phyloP scores from a whole-genome alignment of 2,888 invertebrate genomes.

The Pristionchus maxplancki region DNA sequence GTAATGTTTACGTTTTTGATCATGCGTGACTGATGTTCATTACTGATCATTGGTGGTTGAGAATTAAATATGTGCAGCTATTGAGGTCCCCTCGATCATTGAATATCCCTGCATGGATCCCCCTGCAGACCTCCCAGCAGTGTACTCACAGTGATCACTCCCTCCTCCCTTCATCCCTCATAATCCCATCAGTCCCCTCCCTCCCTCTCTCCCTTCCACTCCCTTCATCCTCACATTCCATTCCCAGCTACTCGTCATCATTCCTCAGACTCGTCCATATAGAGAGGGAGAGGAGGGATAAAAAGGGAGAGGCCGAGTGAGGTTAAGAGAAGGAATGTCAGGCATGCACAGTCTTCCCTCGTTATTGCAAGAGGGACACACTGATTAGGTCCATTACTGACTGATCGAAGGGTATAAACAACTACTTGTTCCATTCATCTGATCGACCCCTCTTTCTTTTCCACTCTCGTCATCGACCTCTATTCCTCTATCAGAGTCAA shows the following conservation, averaged over 20 bases:
- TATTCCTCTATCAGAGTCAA: neutral
- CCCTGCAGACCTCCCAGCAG: neutral
- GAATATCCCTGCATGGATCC: neutral
- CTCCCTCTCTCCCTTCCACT: constrained; percentile 48
- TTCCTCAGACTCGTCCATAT: constrained; percentile 35
- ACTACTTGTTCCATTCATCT: neutral
- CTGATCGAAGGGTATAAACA: neutral
- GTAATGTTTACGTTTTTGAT: neutral
- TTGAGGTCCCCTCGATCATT: neutral
- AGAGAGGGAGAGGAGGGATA: constrained; percentile 19
- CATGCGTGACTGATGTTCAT: neutral
- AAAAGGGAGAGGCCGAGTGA: neutral
- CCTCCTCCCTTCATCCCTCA: neutral
- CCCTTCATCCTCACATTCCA: constrained; percentile 37
- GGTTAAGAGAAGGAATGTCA: constrained; percentile 14
- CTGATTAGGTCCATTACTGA: constrained; percentile 9
- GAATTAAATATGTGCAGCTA: neutral
- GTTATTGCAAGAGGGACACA: neutral
- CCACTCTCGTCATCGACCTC: neutral
- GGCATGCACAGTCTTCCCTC: constrained; percentile 22
- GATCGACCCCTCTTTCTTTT: neutral
- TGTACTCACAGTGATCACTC: neutral
- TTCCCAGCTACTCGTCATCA: constrained; percentile 25
- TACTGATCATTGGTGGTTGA: neutral
- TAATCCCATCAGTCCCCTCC: constrained; percentile 34